Evolutionary conservation across 2,797 vertebrate genomes (phyloP).

Genomic region (Oryzias sinensis): DNA sequence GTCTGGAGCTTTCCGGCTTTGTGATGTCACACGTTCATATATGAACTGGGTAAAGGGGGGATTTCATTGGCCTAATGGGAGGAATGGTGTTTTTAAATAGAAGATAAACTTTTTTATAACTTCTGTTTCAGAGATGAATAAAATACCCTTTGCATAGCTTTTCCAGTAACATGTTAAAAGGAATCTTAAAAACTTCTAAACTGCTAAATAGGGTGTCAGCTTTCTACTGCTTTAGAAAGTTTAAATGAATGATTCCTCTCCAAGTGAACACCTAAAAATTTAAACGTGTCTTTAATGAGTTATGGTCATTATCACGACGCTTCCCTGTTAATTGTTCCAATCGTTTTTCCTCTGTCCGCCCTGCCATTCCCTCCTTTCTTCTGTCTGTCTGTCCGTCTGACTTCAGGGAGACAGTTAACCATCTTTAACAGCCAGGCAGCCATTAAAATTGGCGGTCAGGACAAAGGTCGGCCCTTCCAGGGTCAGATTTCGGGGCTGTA

Average conservation of each 20-base stretch:
- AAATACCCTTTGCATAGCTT: constrained; percentile 32
- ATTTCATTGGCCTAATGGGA: neutral
- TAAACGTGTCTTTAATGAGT: too few species aligned
- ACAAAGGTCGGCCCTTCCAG: constrained; percentile 92
- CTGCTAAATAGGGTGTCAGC: constrained; percentile 49
- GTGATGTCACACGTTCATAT: constrained; percentile 63
- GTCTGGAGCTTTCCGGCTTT: constrained; percentile 3
- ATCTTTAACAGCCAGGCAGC: constrained; percentile 97
- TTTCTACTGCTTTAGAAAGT: constrained; percentile 47
- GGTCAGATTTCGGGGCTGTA: constrained; percentile 96
- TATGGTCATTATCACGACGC: constrained; percentile 20
- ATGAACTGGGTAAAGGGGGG: constrained; percentile 36
- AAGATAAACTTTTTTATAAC: constrained; percentile 28
- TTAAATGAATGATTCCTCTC: constrained; percentile 23
- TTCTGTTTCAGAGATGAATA: constrained; percentile 41
- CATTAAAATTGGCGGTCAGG: constrained; percentile 92
- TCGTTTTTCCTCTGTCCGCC: constrained; percentile 44
- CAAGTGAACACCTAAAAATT: constrained; percentile 20
- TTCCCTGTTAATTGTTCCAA: constrained; percentile 30
- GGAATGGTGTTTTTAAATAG: constrained; percentile 33
- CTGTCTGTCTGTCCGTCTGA: constrained; percentile 39
- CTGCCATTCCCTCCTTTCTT: constrained; percentile 33
- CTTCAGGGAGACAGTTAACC: constrained; percentile 91
- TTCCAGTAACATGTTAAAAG: constrained; percentile 34
- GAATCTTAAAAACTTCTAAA: constrained; percentile 48